phyloP scores from a whole-genome alignment of 2,888 invertebrate genomes.

The Dryocosmus kuriphilus region DNA sequence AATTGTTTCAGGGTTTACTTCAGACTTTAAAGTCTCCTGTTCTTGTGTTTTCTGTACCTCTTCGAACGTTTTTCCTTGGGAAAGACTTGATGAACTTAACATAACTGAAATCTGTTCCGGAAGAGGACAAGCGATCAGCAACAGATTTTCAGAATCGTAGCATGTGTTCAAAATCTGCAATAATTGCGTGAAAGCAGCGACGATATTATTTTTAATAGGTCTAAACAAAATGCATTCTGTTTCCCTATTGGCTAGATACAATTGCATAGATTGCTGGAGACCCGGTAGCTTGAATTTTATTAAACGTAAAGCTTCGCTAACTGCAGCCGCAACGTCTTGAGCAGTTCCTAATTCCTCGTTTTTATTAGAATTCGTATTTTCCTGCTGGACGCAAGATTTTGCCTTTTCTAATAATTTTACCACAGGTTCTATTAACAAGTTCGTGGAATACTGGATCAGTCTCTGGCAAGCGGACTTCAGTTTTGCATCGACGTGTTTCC shows the following conservation, averaged over 20 bases:
- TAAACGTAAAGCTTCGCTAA: constrained; percentile 87
- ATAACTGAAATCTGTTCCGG: constrained; percentile 95
- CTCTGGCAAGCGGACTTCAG: constrained; percentile 93
- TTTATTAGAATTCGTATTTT: constrained; percentile 68
- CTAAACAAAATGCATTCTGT: constrained; percentile 98
- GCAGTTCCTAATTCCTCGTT: constrained; percentile 83
- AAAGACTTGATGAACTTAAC: constrained; percentile 88
- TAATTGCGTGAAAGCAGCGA: constrained; percentile 91
- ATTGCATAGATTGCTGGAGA: constrained; percentile 93
- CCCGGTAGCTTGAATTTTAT: constrained; percentile 89
- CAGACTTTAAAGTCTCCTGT: neutral
- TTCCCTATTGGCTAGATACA: constrained; percentile 97
- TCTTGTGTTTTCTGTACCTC: neutral
- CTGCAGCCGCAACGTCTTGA: constrained; percentile 85
- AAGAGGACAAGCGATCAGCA: constrained; percentile 93
- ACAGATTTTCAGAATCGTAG: constrained; percentile 89
- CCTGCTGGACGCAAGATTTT: constrained; percentile 58
- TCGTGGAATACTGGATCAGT: constrained; percentile 90
- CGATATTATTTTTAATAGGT: constrained; percentile 95
- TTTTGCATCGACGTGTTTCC: constrained; percentile 96
- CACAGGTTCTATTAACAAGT: constrained; percentile 87
- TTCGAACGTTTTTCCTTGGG: constrained; percentile 60
- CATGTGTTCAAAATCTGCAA: constrained; percentile 87
- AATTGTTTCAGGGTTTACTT: neutral
- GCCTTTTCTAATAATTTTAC: constrained; percentile 87